Evolutionary conservation across 2,888 invertebrate genomes (phyloP).

Genomic region (Volucella inflata): DNA sequence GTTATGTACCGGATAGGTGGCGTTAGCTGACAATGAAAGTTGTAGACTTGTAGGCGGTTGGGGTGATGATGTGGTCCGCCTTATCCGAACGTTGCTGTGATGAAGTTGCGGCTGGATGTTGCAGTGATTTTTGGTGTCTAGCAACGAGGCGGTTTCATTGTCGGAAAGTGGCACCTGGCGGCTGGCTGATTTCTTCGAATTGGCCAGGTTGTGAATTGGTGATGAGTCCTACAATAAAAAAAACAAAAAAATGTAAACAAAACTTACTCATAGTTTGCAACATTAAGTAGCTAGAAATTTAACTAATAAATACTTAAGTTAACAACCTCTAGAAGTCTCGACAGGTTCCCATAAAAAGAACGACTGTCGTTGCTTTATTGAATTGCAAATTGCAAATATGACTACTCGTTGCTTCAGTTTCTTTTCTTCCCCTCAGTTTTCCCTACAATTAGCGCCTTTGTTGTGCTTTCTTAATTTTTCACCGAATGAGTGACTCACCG

Average conservation of each 20-base stretch:
- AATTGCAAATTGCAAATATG: too few species aligned
- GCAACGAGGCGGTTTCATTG: conserved; percentile 82
- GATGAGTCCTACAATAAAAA: conserved; percentile 82
- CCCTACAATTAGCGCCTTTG: too few species aligned
- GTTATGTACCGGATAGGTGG: conserved; percentile 53
- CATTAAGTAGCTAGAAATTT: too few species aligned
- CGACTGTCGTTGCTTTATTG: too few species aligned
- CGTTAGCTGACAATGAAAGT: conserved; percentile 53
- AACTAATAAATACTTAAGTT: too few species aligned
- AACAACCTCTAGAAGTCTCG: too few species aligned
- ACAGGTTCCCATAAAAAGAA: too few species aligned
- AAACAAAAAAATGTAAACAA: background rate
- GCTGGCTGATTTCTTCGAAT: conserved; percentile 82
- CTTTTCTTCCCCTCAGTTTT: too few species aligned
- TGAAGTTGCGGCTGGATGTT: conserved; percentile 80
- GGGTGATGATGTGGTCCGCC: conserved; percentile 62
- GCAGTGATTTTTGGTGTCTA: conserved; percentile 82
- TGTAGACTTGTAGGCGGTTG: conserved; percentile 60
- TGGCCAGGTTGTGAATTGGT: conserved; percentile 84
- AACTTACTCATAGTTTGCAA: background rate
- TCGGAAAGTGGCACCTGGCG: conserved; percentile 77
- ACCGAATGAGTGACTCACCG: too few species aligned
- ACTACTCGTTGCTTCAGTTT: too few species aligned
- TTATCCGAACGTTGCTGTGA: conserved; percentile 65
- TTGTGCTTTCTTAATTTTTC: too few species aligned